These are phyloP conservation scores for Xanthorhoe designata DNA, from an alignment of 2,888 invertebrate genomes.

Conservation along the genomic window DNA sequence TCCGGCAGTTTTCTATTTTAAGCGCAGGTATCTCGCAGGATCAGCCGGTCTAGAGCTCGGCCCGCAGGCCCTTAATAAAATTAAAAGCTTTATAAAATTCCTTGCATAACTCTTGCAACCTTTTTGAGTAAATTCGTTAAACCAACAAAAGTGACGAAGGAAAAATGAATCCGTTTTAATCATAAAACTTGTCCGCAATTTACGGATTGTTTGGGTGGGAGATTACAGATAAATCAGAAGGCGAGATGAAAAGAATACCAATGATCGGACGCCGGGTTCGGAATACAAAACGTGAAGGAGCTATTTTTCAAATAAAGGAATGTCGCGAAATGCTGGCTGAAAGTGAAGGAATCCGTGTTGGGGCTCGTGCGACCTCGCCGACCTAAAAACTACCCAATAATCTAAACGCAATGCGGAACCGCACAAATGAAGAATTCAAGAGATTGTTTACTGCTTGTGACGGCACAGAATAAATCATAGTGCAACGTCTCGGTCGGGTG, in stretches of 20 bases:
- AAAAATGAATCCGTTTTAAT: constrained; percentile 44
- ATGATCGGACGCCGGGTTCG: constrained; percentile 40
- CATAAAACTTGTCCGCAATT: constrained; percentile 37
- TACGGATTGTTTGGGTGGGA: constrained; percentile 38
- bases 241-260: constrained; percentile 46
- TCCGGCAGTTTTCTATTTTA: constrained; percentile 65
- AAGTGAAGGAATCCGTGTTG: constrained; percentile 59
- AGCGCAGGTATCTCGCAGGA: constrained; percentile 63
- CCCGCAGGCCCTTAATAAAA: constrained; percentile 60
- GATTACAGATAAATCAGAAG: constrained; percentile 35
- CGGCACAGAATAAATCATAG: constrained; percentile 43
- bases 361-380: constrained; percentile 58
- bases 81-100: constrained; percentile 65
- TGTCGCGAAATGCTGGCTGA: constrained; percentile 55
- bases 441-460: constrained; percentile 63
- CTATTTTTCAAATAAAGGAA: constrained; percentile 49
- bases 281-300: constrained; percentile 39
- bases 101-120: constrained; percentile 53
- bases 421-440: constrained; percentile 61
- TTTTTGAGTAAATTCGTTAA: constrained; percentile 50
- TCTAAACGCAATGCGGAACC: constrained; percentile 66
- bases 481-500: constrained; percentile 44
- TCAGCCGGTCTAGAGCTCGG: constrained; percentile 55
- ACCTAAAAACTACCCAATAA: constrained; percentile 64
- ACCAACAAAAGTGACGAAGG: constrained; percentile 39